A percentile compares a stretch with the other conserved stretches of the same genome.
Evolutionary conservation across 2,888 invertebrate species (phyloP).

Genomic region (Dugesia japonica): DNA sequence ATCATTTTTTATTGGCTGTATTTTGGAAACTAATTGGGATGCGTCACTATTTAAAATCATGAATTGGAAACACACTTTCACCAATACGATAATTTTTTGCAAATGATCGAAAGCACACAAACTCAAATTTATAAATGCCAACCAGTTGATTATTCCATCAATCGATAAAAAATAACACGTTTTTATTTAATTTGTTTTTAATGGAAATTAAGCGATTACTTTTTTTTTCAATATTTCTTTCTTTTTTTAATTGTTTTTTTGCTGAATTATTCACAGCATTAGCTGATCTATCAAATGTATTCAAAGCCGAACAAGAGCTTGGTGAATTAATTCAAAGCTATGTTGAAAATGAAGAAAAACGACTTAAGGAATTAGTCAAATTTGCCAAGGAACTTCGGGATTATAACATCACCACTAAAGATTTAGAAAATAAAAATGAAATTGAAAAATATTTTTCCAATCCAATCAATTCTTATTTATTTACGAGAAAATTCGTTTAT

Average conservation of each 20-base stretch:
- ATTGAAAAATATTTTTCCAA: slow-evolving; percentile 15
- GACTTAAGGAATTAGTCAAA: neutral
- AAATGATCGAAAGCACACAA: too few relatives aligned
- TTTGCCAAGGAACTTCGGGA: neutral
- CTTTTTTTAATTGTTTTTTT: neutral
- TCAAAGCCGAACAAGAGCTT: neutral
- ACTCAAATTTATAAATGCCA: too few relatives aligned
- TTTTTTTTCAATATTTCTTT: neutral
- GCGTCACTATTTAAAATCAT: too few relatives aligned
- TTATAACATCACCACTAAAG: neutral
- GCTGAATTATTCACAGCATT: neutral
- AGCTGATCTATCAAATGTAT: neutral
- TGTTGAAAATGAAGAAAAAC: neutral
- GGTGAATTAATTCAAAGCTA: neutral
- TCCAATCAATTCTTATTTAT: slow-evolving; percentile 11
- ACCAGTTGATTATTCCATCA: too few relatives aligned
- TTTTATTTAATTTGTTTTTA: too few relatives aligned
- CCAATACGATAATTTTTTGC: too few relatives aligned
- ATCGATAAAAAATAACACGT: too few relatives aligned
- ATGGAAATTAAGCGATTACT: too few relatives aligned
- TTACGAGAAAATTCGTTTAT: neutral
- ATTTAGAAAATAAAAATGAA: neutral
- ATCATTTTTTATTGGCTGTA: too few relatives aligned
- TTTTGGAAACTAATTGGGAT: too few relatives aligned
- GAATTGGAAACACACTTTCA: too few relatives aligned